Conservation (phyloP, 2,888 invertebrate genomes). For the Platycheirus rosarum region DNA sequence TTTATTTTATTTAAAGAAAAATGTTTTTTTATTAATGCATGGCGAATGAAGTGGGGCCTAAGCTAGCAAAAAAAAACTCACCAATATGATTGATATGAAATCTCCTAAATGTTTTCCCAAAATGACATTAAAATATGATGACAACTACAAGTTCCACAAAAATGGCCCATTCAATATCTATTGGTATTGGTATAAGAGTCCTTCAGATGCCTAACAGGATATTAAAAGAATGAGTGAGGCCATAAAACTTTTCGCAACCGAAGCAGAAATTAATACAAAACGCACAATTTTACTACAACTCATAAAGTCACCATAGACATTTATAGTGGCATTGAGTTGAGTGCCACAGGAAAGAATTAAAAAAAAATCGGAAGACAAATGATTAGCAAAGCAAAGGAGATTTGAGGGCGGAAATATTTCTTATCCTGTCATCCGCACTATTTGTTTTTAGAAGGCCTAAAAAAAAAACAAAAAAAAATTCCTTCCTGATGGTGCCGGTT, state of each 20-base stretch:
- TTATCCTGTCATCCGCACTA: slow-evolving; percentile 46
- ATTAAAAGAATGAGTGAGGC: background rate
- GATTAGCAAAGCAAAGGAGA: slow-evolving; percentile 66
- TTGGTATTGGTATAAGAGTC: too few relatives aligned
- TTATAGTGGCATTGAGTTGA: slow-evolving; percentile 47
- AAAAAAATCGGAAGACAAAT: slow-evolving; percentile 60
- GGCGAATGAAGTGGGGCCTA: too few relatives aligned
- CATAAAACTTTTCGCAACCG: slow-evolving; percentile 54
- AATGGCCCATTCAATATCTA: too few relatives aligned
- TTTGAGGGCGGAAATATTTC: slow-evolving; percentile 46
- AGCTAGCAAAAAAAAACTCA: too few relatives aligned
- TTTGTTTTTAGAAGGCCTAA: slow-evolving; percentile 45
- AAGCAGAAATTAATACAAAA: slow-evolving; percentile 72
- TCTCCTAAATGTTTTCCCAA: too few relatives aligned
- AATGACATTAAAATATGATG: slow-evolving; percentile 45
- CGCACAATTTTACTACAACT: slow-evolving; percentile 65
- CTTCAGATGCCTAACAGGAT: background rate
- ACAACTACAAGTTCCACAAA: slow-evolving; percentile 12
- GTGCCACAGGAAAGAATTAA: slow-evolving; percentile 45
- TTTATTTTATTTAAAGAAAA: too few relatives aligned
- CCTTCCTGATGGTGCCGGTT: slow-evolving; percentile 48
- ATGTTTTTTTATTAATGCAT: too few relatives aligned
- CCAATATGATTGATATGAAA: too few relatives aligned
- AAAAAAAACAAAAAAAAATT: slow-evolving; percentile 26
- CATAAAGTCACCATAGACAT: slow-evolving; percentile 63